These are phyloP conservation scores for Ciconia nigra DNA, from an alignment of 2,797 vertebrate genomes.

Conservation along the genomic window DNA sequence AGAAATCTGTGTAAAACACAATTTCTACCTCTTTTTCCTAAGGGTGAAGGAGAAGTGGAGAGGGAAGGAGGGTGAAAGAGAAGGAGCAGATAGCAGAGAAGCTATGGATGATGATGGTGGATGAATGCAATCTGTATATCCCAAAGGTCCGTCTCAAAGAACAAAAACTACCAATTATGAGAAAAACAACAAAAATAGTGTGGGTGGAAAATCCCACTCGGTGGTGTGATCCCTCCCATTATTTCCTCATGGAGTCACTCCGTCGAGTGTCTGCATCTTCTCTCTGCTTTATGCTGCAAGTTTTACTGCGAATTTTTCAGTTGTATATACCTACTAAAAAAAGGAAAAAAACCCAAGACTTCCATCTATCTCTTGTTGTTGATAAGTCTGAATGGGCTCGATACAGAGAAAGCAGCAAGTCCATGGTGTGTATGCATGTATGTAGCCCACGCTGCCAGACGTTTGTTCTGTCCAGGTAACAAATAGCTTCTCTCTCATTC, in stretches of 20 bases:
- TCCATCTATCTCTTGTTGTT: neutral
- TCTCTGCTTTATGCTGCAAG: neutral
- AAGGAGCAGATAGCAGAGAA: neutral
- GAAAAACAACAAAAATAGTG: neutral
- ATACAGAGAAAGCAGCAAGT: neutral
- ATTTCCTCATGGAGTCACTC: neutral
- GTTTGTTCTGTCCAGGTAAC: neutral
- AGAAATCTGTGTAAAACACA: neutral
- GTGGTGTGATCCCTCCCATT: neutral
- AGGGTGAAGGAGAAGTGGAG: neutral
- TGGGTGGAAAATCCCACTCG: neutral
- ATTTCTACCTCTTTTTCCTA: neutral
- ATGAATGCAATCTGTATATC: neutral
- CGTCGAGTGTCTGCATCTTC: neutral
- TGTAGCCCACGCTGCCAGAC: neutral
- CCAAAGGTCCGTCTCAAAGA: neutral
- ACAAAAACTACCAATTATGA: neutral
- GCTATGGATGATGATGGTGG: neutral
- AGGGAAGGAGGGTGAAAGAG: neutral
- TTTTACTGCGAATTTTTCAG: neutral
- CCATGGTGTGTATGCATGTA: neutral
- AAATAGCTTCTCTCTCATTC: neutral
- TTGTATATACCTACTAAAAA: neutral
- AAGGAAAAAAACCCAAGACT: neutral
- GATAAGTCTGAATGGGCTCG: neutral